These are phyloP conservation scores for Corythoichthys haematopterus DNA, from an alignment of 2,113 vertebrate species.

Conservation along the genomic window DNA sequence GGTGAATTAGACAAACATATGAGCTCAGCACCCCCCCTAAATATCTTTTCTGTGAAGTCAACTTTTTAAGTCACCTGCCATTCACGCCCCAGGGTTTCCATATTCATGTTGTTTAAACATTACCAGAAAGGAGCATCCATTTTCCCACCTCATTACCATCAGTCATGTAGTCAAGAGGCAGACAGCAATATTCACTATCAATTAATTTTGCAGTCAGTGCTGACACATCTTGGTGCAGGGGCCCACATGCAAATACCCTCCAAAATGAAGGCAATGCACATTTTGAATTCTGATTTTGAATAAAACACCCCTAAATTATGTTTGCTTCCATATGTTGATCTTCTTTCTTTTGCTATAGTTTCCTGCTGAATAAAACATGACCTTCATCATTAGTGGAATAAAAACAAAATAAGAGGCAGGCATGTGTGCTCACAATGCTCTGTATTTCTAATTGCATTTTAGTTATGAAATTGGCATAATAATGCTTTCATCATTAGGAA, in stretches of 20 bases:
- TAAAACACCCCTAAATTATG: constrained; percentile 10
- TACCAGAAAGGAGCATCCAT: constrained; percentile 41
- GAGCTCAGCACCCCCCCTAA: constrained; percentile 19
- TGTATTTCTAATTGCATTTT: background rate
- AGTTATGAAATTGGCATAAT: background rate
- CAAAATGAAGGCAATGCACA: constrained; percentile 48
- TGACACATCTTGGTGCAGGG: constrained; percentile 45
- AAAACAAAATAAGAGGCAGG: background rate
- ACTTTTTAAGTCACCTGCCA: constrained; percentile 48
- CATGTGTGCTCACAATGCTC: background rate
- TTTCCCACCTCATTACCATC: constrained; percentile 59
- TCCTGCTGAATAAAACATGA: constrained; percentile 54
- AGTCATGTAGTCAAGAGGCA: constrained; percentile 42
- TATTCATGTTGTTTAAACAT: constrained; percentile 45
- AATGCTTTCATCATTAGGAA: background rate
- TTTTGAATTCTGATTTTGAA: constrained; percentile 27
- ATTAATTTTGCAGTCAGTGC: constrained; percentile 44
- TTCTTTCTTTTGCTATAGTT: constrained; percentile 21
- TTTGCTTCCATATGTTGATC: constrained; percentile 44
- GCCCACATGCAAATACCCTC: constrained; percentile 37
- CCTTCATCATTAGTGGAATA: background rate
- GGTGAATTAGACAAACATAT: constrained; percentile 56
- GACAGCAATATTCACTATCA: constrained; percentile 58
- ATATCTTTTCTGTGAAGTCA: constrained; percentile 23
- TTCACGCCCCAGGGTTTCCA: constrained; percentile 38